phyloP scores from a whole-genome alignment of 2,113 vertebrate species.

The Siniperca knerii region DNA sequence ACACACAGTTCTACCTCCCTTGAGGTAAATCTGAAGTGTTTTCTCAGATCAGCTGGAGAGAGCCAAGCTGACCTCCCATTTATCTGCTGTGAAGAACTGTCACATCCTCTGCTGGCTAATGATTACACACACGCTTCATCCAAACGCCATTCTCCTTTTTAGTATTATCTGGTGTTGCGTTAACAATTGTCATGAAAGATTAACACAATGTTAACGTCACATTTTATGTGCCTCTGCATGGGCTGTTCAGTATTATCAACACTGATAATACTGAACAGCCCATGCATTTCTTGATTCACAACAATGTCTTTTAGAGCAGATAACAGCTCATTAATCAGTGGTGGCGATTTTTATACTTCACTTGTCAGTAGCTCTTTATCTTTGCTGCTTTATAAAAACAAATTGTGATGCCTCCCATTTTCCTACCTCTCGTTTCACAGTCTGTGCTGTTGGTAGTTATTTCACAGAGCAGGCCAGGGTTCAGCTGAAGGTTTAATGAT shows the following conservation, averaged over 20 bases:
- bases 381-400: background rate
- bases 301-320: background rate
- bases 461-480: conserved; percentile 32
- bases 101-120: background rate
- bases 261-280: no score
- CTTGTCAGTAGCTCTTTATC: background rate
- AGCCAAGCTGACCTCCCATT: background rate
- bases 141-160: background rate
- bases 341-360: background rate
- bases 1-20: background rate
- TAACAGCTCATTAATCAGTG: background rate
- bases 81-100: background rate
- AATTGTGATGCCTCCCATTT: background rate
- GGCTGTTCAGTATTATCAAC: background rate
- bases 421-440: background rate
- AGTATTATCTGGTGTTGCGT: background rate
- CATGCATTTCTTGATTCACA: background rate
- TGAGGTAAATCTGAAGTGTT: background rate
- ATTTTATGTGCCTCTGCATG: background rate
- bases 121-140: conserved; percentile 7
- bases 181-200: conserved; percentile 19
- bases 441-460: background rate
- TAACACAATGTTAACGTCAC: background rate
- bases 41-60: background rate
- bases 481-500: conserved; percentile 66